Conservation (phyloP, 2,797 vertebrate species). For the Pelobates cultripes region DNA sequence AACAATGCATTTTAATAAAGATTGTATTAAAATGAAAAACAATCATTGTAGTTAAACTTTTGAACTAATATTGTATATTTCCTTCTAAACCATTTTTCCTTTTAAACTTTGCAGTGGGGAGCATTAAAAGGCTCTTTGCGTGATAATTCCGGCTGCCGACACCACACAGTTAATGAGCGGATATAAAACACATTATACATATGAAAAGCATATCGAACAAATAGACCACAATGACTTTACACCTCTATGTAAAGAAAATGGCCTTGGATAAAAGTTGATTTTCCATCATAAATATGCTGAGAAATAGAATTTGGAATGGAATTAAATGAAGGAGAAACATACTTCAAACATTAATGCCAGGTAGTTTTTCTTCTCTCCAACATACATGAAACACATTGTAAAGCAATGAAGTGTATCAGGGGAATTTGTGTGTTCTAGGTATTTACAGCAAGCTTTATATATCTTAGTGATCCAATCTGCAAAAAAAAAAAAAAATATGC, state of each 20-base stretch:
- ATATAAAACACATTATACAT: neutral
- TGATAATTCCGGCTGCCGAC: conserved; percentile 15
- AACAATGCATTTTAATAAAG: too few relatives aligned
- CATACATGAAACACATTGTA: conserved; percentile 29
- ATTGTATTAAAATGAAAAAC: too few relatives aligned
- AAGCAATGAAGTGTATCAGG: conserved; percentile 27
- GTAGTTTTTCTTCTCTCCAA: conserved; percentile 12
- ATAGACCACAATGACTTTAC: conserved; percentile 22
- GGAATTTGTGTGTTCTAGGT: conserved; percentile 39
- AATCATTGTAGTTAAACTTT: too few relatives aligned
- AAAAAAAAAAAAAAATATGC: neutral
- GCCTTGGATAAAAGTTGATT: conserved; percentile 34
- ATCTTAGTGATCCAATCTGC: conserved; percentile 26
- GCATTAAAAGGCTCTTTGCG: too few relatives aligned
- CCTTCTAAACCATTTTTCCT: too few relatives aligned
- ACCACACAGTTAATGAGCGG: neutral
- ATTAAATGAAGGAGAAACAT: conserved; percentile 26
- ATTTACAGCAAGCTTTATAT: conserved; percentile 30
- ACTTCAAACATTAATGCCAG: conserved; percentile 3
- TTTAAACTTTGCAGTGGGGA: too few relatives aligned
- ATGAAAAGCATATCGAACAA: conserved; percentile 26
- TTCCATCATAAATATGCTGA: conserved; percentile 43
- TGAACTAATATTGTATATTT: too few relatives aligned
- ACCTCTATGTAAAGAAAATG: conserved; percentile 16
- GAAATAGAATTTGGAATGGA: conserved; percentile 22